These are phyloP conservation scores for Chloropsis cyanopogon DNA, from an alignment of 2,113 vertebrate species.

Conservation along the genomic window DNA sequence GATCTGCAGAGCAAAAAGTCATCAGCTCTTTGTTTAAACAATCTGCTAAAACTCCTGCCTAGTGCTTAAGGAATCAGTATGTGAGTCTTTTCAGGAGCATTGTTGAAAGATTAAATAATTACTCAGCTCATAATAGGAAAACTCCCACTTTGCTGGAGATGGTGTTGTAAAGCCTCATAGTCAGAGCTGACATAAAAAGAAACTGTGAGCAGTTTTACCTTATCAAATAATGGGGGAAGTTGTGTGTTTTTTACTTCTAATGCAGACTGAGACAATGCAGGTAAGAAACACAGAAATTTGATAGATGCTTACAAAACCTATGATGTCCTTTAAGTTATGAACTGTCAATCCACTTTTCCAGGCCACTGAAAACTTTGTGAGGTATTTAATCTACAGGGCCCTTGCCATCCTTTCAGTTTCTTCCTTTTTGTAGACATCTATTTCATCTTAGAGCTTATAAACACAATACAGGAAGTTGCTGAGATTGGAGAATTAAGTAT, in stretches of 20 bases:
- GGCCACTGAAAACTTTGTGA: not conserved
- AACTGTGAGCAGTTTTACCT: not conserved
- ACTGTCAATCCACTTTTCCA: not conserved
- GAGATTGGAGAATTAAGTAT: not conserved
- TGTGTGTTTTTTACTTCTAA: not conserved
- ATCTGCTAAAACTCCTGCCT: not conserved
- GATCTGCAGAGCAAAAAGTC: not conserved
- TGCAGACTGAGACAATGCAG: not conserved
- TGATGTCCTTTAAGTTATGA: not conserved
- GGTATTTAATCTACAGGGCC: not conserved
- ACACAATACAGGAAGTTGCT: not conserved
- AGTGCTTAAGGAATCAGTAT: not conserved
- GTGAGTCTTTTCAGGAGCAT: not conserved
- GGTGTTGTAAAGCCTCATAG: not conserved
- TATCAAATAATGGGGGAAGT: not conserved
- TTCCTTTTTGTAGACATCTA: not conserved
- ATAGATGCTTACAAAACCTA: not conserved
- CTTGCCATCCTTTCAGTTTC: not conserved
- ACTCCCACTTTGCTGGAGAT: not conserved
- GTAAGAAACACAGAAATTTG: not conserved
- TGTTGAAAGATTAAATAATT: slow-evolving; percentile 39
- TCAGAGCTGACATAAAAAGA: not conserved
- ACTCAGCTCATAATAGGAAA: not conserved
- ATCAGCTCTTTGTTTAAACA: slow-evolving; percentile 32
- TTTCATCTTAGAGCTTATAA: not conserved